phyloP scores from a whole-genome alignment of 1,140 invertebrate species.

The Drosophila sulfurigaster region DNA sequence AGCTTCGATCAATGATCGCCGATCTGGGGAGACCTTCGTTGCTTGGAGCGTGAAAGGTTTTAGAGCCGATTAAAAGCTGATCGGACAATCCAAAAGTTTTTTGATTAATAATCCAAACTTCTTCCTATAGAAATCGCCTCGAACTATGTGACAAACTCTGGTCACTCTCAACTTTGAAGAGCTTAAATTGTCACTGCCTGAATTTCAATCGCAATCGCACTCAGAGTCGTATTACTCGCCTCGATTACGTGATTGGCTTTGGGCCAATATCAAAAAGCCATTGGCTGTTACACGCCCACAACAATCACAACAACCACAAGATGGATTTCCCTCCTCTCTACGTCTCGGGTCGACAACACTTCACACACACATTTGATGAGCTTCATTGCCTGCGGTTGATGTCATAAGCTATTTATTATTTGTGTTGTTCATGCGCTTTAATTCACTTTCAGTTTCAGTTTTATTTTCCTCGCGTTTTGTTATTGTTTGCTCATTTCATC shows the following conservation, averaged over 20 bases:
- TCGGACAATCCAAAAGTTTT: background rate
- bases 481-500: slow-evolving; percentile 58
- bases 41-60: slow-evolving; percentile 53
- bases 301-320: slow-evolving; percentile 6
- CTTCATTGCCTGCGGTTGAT: slow-evolving; percentile 48
- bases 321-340: background rate
- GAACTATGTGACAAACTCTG: slow-evolving; percentile 32
- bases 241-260: slow-evolving; percentile 35
- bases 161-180: slow-evolving; percentile 14
- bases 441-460: slow-evolving; percentile 56
- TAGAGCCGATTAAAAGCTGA: slow-evolving; percentile 32
- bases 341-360: background rate
- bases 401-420: slow-evolving; percentile 59
- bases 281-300: slow-evolving; percentile 35
- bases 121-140: slow-evolving; percentile 33
- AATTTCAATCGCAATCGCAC: slow-evolving; percentile 9
- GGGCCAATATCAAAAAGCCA: slow-evolving; percentile 40
- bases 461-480: slow-evolving; percentile 21
- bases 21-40: slow-evolving; percentile 38
- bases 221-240: background rate
- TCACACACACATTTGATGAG: slow-evolving; percentile 27
- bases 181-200: slow-evolving; percentile 44
- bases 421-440: slow-evolving; percentile 50
- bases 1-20: slow-evolving; percentile 14
- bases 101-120: slow-evolving; percentile 26